phyloP scores from a whole-genome alignment of 2,113 vertebrate genomes.

The Crotalus viridis region DNA sequence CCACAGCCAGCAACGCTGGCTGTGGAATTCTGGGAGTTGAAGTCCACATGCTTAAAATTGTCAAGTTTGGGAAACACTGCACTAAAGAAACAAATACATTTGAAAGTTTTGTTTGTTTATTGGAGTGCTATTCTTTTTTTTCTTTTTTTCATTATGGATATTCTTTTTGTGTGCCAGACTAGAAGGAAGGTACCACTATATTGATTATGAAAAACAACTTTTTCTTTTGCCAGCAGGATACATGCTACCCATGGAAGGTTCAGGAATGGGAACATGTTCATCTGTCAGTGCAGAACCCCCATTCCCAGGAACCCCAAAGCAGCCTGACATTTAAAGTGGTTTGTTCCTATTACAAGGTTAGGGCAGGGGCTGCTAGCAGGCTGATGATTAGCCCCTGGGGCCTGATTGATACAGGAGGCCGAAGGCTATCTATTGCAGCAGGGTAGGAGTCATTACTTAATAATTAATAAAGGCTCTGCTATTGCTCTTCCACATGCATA shows the following conservation, averaged over 20 bases:
- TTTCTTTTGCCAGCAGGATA: background rate
- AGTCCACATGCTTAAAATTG: too few species aligned
- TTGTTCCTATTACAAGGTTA: background rate
- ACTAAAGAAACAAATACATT: constrained; percentile 38
- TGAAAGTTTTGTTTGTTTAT: constrained; percentile 67
- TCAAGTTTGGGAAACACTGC: background rate
- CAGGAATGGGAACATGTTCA: background rate
- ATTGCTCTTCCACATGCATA: constrained; percentile 51
- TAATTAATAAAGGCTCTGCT: constrained; percentile 81
- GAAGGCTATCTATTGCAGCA: constrained; percentile 69
- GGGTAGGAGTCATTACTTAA: constrained; percentile 74
- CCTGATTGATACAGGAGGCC: constrained; percentile 55
- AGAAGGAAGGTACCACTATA: background rate
- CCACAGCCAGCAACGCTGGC: too few species aligned
- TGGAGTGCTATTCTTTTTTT: constrained; percentile 61
- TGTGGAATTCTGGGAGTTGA: too few species aligned
- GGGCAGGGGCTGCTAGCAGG: constrained; percentile 8
- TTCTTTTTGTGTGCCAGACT: constrained; percentile 33
- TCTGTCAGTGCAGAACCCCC: background rate
- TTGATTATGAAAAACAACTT: background rate
- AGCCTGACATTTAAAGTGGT: constrained; percentile 1
- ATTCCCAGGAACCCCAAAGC: background rate
- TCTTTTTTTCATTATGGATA: constrained; percentile 51
- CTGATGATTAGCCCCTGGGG: constrained; percentile 53
- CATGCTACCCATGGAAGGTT: background rate